Conservation (phyloP, 2,888 invertebrate species). For the Stomorhina lunata region DNA sequence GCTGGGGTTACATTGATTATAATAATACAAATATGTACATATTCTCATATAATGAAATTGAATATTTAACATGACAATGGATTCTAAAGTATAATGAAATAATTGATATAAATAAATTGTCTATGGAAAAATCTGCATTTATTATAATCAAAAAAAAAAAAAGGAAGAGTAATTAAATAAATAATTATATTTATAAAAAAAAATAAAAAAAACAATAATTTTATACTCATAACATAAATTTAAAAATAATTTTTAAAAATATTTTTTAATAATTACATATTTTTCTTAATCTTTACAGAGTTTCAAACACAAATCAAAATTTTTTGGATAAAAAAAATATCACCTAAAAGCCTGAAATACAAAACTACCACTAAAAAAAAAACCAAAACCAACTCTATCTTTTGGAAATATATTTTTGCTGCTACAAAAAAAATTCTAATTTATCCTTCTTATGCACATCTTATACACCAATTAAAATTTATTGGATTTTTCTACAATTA, state of each 20-base stretch:
- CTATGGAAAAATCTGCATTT: neutral
- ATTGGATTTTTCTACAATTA: constrained; percentile 30
- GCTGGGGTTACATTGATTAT: constrained; percentile 62
- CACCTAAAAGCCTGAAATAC: constrained; percentile 65
- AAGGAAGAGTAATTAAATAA: too few species aligned
- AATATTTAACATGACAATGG: constrained; percentile 39
- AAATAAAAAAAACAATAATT: too few species aligned
- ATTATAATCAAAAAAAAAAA: neutral
- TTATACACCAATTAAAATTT: constrained; percentile 37
- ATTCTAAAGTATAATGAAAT: constrained; percentile 23
- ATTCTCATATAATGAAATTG: constrained; percentile 27
- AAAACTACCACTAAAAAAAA: constrained; percentile 70
- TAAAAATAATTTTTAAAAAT: neutral
- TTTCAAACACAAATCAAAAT: constrained; percentile 76
- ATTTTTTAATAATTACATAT: neutral
- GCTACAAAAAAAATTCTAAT: constrained; percentile 52
- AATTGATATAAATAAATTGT: constrained; percentile 20
- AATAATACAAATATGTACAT: constrained; percentile 41
- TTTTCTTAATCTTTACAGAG: constrained; percentile 70
- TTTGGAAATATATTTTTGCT: constrained; percentile 73
- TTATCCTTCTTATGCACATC: constrained; percentile 38
- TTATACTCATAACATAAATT: too few species aligned
- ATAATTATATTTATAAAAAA: too few species aligned
- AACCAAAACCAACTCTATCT: constrained; percentile 73
- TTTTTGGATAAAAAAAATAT: constrained; percentile 74